phyloP scores from a whole-genome alignment of 53 echinoderm and acorn worm genomes.

The Zoroaster sp. region DNA sequence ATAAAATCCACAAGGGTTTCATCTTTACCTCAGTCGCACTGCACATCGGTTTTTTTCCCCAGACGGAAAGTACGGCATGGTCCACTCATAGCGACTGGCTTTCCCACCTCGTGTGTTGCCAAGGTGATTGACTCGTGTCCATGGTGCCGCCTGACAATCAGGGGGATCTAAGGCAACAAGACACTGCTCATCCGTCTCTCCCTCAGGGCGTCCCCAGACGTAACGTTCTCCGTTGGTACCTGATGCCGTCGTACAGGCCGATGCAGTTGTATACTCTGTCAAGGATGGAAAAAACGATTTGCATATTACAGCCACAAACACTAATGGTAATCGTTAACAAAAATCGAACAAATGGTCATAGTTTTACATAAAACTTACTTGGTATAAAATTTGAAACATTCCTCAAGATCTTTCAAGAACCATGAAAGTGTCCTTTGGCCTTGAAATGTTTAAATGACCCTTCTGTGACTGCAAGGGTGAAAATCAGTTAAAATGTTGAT shows the following conservation, averaged over 20 bases:
- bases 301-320: too few relatives aligned
- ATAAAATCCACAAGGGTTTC: too few relatives aligned
- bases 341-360: too few relatives aligned
- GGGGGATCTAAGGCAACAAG: constrained; percentile 87
- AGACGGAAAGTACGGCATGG: constrained; percentile 86
- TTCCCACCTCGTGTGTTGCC: constrained; percentile 86
- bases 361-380: too few relatives aligned
- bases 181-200: constrained; percentile 65
- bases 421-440: too few relatives aligned
- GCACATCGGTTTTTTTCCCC: constrained; percentile 69
- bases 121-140: constrained; percentile 94
- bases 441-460: too few relatives aligned
- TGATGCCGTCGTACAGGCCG: constrained; percentile 47
- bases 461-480: too few relatives aligned
- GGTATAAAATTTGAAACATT: too few relatives aligned
- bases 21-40: constrained; percentile 72
- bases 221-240: constrained; percentile 65
- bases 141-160: constrained; percentile 87
- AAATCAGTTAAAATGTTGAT: too few relatives aligned
- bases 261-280: constrained; percentile 51
- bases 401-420: too few relatives aligned
- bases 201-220: constrained; percentile 87
- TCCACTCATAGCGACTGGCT: constrained; percentile 78
- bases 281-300: not conserved
- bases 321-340: too few relatives aligned